Evolutionary conservation across 92 coral and sea anemone genomes (phyloP), one percentile per base, ranked within the genome.

Genomic region (Porites lobata): DNA sequence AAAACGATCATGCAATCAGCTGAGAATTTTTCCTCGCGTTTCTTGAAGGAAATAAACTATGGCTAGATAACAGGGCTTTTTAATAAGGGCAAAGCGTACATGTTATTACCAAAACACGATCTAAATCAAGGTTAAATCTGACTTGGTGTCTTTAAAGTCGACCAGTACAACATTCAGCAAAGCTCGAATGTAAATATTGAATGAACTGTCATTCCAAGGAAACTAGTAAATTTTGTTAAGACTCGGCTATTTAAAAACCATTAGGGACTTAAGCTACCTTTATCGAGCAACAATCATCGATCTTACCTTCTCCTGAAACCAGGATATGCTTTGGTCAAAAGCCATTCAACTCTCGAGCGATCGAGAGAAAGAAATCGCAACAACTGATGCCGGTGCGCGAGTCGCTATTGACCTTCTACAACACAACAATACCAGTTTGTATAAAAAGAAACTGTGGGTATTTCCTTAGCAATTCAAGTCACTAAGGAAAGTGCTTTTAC

Each of bases 271-370:
- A 32, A 8, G 43, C 13, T 17, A 50, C 10, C 9, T n/a, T 19
- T 79, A 14, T 20, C 19, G 2, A 51, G 18, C 7, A 26, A 57
- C 50, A 22, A 50, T 61, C 43, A 63, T 3, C 14, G 14, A 9
- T 62, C 94, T 86, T 89, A 96, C 99, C 93, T 95, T 96, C 69
- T 93, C 94, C 76, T 96, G 99, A 90, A 95, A 94, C 99, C 99
- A 96, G 78, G 98, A 93, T 65, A 96, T 89, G 82, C 93, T 93
- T 78, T 84, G 87, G 68, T 95, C 98, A 86, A 95, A 93, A 92
- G 93, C 98, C 98, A 95, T 95, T 91, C 92, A 95, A 57, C 81
- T 74, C 87, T 84, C 86, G 80, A 32, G 59, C 59, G n/a, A 26
- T 64, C 87, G 87, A 73, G 80, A 72, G 83, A 13, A 21, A n/a